Percentiles rank a stretch among this genome's conserved stretches.
phyloP scores from a whole-genome alignment of 2,888 invertebrate species.

The Polymixis lichenea region DNA sequence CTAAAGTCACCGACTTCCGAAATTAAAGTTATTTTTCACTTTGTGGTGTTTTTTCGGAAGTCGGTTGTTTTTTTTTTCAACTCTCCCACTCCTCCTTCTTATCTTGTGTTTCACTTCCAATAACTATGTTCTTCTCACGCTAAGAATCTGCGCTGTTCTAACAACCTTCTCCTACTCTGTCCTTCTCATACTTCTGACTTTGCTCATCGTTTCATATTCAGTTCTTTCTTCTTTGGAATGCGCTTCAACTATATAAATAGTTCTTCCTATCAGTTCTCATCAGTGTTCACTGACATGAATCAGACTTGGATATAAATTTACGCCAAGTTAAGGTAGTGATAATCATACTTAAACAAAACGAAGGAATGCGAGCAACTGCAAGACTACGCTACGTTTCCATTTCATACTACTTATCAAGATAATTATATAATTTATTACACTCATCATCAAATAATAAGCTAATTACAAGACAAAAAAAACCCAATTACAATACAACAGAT shows the following conservation, averaged over 20 bases:
- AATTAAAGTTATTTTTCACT: no score
- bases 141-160: no score
- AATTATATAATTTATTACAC: slow-evolving; percentile 19
- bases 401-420: slow-evolving; percentile 38
- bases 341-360: neutral
- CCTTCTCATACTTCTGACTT: no score
- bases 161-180: no score
- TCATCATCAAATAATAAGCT: slow-evolving; percentile 57
- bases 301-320: neutral
- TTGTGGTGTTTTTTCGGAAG: no score
- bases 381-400: slow-evolving; percentile 1
- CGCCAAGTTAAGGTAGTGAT: neutral
- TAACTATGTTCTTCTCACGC: no score
- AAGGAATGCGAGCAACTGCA: neutral
- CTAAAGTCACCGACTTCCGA: no score
- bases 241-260: neutral
- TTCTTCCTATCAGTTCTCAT: neutral
- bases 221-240: no score
- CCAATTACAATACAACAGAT: slow-evolving; percentile 45
- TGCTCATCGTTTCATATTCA: no score
- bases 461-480: slow-evolving; percentile 43
- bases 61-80: no score
- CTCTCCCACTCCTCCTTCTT: no score
- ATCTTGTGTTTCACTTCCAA: no score
- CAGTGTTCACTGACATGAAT: neutral